Base-by-base conservation (phyloP, 1,140 invertebrate genomes). In the Argopecten irradians region DNA sequence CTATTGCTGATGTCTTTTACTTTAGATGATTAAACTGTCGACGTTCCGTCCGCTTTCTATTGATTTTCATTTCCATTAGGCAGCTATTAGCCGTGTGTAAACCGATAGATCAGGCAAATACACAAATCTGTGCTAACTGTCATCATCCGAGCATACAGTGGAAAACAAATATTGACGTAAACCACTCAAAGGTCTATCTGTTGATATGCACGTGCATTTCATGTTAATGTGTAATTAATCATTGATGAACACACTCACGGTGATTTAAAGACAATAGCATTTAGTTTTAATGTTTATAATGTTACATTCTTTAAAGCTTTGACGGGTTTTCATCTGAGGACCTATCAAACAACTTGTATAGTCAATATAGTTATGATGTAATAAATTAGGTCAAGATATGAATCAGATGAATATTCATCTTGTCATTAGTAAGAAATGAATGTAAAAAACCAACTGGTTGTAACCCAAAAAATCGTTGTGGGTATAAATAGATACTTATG, bases 61-160 rank as follows among this genome's bases (percentile, higher is more conserved):
- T n/a, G 55, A 71, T 71, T 71, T 71, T 71, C 55, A 71, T 71
- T 71, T 71, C 55, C 55, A 71, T 71, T 71, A 71, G 55, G 55
- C 22, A 3, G 1, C 55, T n/a, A 71, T 71, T 71, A 71, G 2
- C 13, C 28, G 22, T 71, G 55, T 71, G 55, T 71, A 71, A 3
- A 71, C 5, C 8, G 55, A 71, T 16, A n/a, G 8, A 71, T 71
- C 55, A n/a, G 13, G 8, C 55, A 11, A 71, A 8, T 16, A 71
- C 55, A 71, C 55, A 71, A 71, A 71, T 71, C 14, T n/a, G 1
- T 71, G 55, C n/a, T 71, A 71, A 16, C 55, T 71, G 55, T 71
- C 55, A 71, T 71, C 55, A 28, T 39, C 36, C 22, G 22, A 28
- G 2, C 22, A n/a, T 71, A 16, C 28, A 3, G 55, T 5, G 28